Base-by-base conservation (phyloP, 2,797 vertebrate genomes). In the Pseudomugil tenellus region DNA sequence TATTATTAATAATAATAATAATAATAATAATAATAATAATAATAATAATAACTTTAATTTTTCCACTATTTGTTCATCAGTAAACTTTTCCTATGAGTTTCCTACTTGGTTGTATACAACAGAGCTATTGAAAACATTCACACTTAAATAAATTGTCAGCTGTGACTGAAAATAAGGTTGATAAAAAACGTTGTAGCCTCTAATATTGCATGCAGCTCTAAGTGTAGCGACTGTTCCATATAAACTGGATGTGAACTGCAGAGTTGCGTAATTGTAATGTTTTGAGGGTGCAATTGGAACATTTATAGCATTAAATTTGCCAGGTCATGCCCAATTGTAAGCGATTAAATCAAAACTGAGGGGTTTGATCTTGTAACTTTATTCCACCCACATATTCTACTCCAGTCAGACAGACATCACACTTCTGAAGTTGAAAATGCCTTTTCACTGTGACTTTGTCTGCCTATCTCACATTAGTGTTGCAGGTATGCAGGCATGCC, bases 401-500 rank as follows among this genome's bases (percentile, higher is more conserved):
- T 70, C 31, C 63, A 11, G 4, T 56, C 6, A 25, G 19, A 60
- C 34, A 34, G 16, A 26, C 16, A 12, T 46, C 23, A 58, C 28
- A 51, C 26, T 34, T 16, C 1, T 58, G 37, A 51, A 29, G 29
- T 52, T 35, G 19, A 66, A 54, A 26, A 60, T 1, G n/a, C 12
- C 8, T 2, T 26, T 48, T 59, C 21, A 31, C 48, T 64, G 31
- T 70, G 35, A 43, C 48, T 43, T 25, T 58, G 26, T 9, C 14
- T 29, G 25, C 19, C 21, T 51, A 26, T 46, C 46, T 63, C 9
- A 26, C 5, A 23, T 63, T 46, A 59, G 10, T 25, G 17, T 29
- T 61, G 13, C 10, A 51, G 29, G 57, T 66, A 65, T 58, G 48
- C 26, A 19, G 26, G n/a, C 19, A 41, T 39, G 34, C n/a, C 46